Evolutionary conservation across 1,140 invertebrate species (phyloP).

Genomic region (Nixonia krombeini): DNA sequence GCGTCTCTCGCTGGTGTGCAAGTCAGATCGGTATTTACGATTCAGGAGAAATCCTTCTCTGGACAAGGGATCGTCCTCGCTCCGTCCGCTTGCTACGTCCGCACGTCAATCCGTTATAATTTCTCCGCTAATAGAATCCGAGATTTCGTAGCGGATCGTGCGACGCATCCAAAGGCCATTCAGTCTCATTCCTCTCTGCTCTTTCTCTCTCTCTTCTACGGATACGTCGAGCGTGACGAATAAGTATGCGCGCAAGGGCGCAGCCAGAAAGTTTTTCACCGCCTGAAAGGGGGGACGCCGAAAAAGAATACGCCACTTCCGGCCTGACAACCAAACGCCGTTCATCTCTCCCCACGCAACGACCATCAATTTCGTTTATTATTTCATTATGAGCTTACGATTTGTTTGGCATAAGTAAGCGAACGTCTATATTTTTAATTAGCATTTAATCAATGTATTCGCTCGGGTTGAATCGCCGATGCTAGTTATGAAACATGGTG

Average conservation of each 20-base stretch:
- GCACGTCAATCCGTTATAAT: conserved; percentile 70
- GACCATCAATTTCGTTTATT: too few species aligned
- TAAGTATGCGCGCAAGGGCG: conserved; percentile 44
- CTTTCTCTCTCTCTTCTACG: conserved; percentile 18
- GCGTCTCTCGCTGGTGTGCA: conserved; percentile 18
- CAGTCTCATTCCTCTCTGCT: conserved; percentile 13
- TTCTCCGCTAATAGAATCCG: conserved; percentile 71
- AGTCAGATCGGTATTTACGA: conserved; percentile 63
- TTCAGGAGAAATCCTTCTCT: conserved; percentile 67
- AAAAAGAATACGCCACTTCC: conserved; percentile 38
- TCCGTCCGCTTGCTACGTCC: conserved; percentile 38
- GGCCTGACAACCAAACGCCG: conserved; percentile 4
- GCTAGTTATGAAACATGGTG: conserved; percentile 36
- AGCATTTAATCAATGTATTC: too few species aligned
- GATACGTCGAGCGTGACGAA: conserved; percentile 42
- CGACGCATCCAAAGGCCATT: conserved; percentile 56
- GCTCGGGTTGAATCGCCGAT: too few species aligned
- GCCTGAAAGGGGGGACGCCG: conserved; percentile 4
- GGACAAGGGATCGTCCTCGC: conserved; percentile 50
- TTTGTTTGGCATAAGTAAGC: too few species aligned
- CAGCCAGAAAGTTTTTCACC: conserved; percentile 35
- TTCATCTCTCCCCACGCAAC: too few species aligned
- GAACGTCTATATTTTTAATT: too few species aligned
- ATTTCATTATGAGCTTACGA: too few species aligned
- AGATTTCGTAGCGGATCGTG: conserved; percentile 67